phyloP scores from a whole-genome alignment of 2,888 invertebrate genomes.

The Lydus trimaculatus region DNA sequence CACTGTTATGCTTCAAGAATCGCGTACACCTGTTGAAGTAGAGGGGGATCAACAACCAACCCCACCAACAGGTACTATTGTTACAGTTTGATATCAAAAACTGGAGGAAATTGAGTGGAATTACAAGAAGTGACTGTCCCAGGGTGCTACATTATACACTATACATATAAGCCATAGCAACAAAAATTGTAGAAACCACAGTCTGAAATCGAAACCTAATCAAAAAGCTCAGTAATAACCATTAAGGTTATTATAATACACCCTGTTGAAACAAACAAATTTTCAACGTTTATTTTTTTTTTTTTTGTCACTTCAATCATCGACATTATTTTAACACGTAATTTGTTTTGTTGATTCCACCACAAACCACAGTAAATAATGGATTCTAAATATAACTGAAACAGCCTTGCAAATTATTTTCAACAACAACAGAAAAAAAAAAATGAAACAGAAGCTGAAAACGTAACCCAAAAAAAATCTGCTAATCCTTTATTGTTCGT shows the following conservation, averaged over 20 bases:
- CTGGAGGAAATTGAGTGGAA: conserved; percentile 42
- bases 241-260: conserved; percentile 23
- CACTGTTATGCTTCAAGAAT: conserved; percentile 62
- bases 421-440: conserved; percentile 32
- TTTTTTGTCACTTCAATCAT: conserved; percentile 11
- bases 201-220: neutral
- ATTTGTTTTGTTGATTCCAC: conserved; percentile 36
- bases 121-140: conserved; percentile 33
- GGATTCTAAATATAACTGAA: conserved; percentile 42
- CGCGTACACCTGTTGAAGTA: conserved; percentile 60
- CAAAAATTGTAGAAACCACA: conserved; percentile 17
- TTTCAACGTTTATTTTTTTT: neutral
- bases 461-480: too few relatives aligned
- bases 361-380: conserved; percentile 43
- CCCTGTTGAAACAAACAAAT: neutral
- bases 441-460: conserved; percentile 13
- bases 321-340: conserved; percentile 31
- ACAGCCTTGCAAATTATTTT: conserved; percentile 46
- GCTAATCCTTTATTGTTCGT: neutral
- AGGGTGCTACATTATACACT: conserved; percentile 22
- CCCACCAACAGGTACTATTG: conserved; percentile 57
- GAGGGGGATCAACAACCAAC: conserved; percentile 53
- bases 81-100: conserved; percentile 47
- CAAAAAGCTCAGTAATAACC: neutral
- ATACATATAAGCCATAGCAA: neutral